Percentiles rank a stretch among this genome's conserved stretches.
Conservation (phyloP, 2,888 invertebrate genomes). For the Pemphredon lugubris region DNA sequence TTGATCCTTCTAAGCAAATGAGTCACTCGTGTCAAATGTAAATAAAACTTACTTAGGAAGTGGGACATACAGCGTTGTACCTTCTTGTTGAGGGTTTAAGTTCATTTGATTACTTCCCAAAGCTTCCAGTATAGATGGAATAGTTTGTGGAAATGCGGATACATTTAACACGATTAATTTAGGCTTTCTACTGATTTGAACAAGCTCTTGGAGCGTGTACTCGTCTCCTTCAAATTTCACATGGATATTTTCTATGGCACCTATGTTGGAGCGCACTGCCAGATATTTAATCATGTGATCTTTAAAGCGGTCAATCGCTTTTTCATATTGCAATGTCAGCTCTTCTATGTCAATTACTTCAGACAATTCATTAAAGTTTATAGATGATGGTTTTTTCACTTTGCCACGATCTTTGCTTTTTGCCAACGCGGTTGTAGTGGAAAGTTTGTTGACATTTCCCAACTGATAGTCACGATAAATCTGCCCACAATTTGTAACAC, state of each 20-base stretch:
- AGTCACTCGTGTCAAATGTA: conserved; percentile 29
- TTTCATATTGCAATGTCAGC: conserved; percentile 86
- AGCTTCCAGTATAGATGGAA: conserved; percentile 89
- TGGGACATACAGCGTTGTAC: conserved; percentile 93
- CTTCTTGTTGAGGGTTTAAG: conserved; percentile 97
- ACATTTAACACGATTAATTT: conserved; percentile 93
- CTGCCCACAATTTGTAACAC: too few species aligned
- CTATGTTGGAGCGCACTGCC: conserved; percentile 89
- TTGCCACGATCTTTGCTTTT: conserved; percentile 73
- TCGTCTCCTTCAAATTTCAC: conserved; percentile 90
- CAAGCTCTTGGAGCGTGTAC: conserved; percentile 93
- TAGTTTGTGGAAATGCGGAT: conserved; percentile 92
- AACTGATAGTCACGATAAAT: too few species aligned
- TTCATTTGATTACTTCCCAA: conserved; percentile 92
- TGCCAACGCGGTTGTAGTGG: conserved; percentile 26
- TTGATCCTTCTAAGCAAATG: background rate
- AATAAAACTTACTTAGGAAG: conserved; percentile 88
- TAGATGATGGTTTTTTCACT: conserved; percentile 82
- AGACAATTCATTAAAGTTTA: conserved; percentile 88
- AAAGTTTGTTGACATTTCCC: conserved; percentile 23
- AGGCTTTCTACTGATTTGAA: conserved; percentile 93
- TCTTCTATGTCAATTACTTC: conserved; percentile 87
- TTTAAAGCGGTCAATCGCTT: conserved; percentile 87
- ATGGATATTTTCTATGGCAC: conserved; percentile 89
- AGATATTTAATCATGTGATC: conserved; percentile 91